These are phyloP conservation scores for Eumacrocentrus americanus DNA, from an alignment of 2,888 invertebrate species.

Conservation along the genomic window DNA sequence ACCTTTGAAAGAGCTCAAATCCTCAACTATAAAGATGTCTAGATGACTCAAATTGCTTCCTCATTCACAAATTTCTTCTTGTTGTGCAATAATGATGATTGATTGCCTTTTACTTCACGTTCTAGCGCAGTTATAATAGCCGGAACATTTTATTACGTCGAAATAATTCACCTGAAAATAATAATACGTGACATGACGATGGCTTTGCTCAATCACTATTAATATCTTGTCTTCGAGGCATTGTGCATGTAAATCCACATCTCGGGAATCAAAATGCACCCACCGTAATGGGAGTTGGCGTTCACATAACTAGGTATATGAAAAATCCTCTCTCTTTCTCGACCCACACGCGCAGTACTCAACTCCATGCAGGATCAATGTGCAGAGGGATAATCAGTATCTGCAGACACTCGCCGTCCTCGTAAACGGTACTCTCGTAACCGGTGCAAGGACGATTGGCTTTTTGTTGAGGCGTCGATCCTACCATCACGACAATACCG, in stretches of 20 bases:
- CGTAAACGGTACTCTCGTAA: conserved; percentile 28
- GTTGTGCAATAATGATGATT: conserved; percentile 8
- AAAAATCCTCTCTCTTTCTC: conserved; percentile 13
- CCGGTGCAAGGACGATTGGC: conserved; percentile 40
- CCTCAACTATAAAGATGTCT: too few species aligned
- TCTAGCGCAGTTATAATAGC: neutral
- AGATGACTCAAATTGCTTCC: conserved; percentile 13
- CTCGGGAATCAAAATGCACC: conserved; percentile 5
- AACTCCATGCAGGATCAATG: neutral
- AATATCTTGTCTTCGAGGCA: too few species aligned
- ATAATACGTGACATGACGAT: neutral
- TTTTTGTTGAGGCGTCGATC: too few species aligned
- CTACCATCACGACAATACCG: too few species aligned
- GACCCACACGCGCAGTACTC: neutral
- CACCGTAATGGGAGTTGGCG: too few species aligned
- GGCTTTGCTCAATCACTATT: neutral
- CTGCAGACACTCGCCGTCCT: conserved; percentile 28
- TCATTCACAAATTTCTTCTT: neutral
- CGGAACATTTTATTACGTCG: neutral
- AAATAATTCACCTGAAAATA: neutral
- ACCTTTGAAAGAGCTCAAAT: too few species aligned
- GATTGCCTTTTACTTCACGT: neutral
- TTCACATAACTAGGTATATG: neutral
- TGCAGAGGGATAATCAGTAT: neutral
- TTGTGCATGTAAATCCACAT: neutral